Percentiles rank a stretch among this genome's conserved stretches.
These are phyloP conservation scores for Pangasius mekongensis DNA, from an alignment of 2,797 vertebrate genomes.

Conservation along the genomic window DNA sequence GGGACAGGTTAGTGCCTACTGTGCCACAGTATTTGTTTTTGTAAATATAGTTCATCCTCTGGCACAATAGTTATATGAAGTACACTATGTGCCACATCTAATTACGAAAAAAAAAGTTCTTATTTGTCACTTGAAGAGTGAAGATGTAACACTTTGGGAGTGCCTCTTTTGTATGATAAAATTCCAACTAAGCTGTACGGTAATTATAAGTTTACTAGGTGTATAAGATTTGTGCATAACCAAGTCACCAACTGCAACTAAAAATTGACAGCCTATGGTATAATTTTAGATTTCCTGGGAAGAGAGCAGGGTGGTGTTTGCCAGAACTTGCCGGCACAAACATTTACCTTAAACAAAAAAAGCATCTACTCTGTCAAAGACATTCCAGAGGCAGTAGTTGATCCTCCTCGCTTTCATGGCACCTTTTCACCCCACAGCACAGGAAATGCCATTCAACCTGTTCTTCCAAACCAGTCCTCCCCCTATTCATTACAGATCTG, in stretches of 20 bases:
- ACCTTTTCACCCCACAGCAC: slow-evolving; percentile 49
- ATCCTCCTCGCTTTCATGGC: slow-evolving; percentile 66
- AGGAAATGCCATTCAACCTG: slow-evolving; percentile 60
- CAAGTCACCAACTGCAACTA: neutral
- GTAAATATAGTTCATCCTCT: neutral
- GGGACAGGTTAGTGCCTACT: neutral
- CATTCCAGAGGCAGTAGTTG: slow-evolving; percentile 65
- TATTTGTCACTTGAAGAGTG: neutral
- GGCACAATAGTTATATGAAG: neutral
- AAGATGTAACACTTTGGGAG: neutral
- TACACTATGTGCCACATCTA: neutral
- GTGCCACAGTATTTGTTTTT: neutral
- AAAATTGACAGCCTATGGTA: neutral
- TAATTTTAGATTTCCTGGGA: neutral
- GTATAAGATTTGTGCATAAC: neutral
- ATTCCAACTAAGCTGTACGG: neutral
- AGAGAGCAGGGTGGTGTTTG: slow-evolving; percentile 15
- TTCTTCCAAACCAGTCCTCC: slow-evolving; percentile 62
- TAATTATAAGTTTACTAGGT: neutral
- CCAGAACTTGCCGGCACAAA: slow-evolving; percentile 36
- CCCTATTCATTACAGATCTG: slow-evolving; percentile 53
- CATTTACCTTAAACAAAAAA: neutral
- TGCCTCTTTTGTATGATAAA: neutral
- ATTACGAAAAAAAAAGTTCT: neutral
- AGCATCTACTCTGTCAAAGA: slow-evolving; percentile 55